phyloP scores from a whole-genome alignment of 2,888 invertebrate genomes.

The Horisme vitalbata region DNA sequence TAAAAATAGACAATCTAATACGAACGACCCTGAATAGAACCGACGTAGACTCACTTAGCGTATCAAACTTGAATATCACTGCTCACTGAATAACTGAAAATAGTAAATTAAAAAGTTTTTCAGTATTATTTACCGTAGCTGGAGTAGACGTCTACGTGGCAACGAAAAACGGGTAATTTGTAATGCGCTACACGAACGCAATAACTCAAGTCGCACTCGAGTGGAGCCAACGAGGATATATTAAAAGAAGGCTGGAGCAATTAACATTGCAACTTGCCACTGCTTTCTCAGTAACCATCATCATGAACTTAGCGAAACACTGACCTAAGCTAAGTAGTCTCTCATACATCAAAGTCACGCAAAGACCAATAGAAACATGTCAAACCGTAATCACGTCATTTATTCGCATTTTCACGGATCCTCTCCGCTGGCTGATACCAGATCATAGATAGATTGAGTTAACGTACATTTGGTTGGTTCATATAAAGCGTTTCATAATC shows the following conservation, averaged over 20 bases:
- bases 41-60: constrained; percentile 8
- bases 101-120: constrained; percentile 27
- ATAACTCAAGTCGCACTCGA: constrained; percentile 60
- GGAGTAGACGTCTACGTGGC: constrained; percentile 44
- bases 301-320: constrained; percentile 6
- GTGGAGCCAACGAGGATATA: constrained; percentile 54
- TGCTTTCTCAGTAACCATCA: constrained; percentile 27
- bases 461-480: too few relatives aligned
- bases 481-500: too few relatives aligned
- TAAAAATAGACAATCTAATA: constrained; percentile 17
- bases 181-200: constrained; percentile 62
- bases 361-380: too few relatives aligned
- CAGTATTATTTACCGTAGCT: constrained; percentile 30
- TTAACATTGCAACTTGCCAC: constrained; percentile 51
- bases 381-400: too few relatives aligned
- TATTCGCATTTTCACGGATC: too few relatives aligned
- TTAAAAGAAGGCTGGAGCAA: constrained; percentile 53
- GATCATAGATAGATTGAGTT: too few relatives aligned
- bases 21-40: constrained; percentile 12
- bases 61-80: constrained; percentile 19
- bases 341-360: too few relatives aligned
- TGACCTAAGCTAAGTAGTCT: too few relatives aligned
- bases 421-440: too few relatives aligned
- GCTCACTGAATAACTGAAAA: constrained; percentile 23
- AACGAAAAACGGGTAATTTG: constrained; percentile 50